Conservation (phyloP, 2,888 invertebrate species). For the Onchidella celtica region DNA sequence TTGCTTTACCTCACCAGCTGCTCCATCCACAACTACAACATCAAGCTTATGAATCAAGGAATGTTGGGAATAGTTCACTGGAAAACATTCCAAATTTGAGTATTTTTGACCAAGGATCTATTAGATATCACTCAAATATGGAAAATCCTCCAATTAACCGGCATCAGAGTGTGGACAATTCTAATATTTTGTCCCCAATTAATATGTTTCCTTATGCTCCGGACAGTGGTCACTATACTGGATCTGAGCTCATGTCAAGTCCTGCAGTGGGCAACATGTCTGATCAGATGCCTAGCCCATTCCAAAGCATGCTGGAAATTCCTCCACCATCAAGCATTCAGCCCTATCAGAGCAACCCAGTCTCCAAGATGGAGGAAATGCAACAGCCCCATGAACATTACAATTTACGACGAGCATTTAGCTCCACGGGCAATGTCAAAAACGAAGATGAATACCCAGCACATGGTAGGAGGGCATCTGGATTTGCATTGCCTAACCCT, state of each 20-base stretch:
- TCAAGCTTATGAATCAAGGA: background rate
- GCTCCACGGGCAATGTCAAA: constrained; percentile 21
- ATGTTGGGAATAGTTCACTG: background rate
- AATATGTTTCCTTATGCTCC: background rate
- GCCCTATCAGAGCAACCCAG: background rate
- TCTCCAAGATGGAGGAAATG: background rate
- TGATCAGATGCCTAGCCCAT: too few relatives aligned
- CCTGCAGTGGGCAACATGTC: too few relatives aligned
- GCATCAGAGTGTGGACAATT: background rate
- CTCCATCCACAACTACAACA: background rate
- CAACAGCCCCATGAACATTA: background rate
- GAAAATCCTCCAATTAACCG: background rate
- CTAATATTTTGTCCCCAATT: background rate
- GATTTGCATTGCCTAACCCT: background rate
- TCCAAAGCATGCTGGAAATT: background rate
- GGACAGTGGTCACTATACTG: constrained; percentile 17
- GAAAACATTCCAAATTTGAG: constrained; percentile 40
- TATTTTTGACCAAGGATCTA: constrained; percentile 28
- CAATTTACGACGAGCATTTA: constrained; percentile 28
- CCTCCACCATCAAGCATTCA: background rate
- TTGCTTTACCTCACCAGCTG: background rate
- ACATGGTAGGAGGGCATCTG: constrained; percentile 13
- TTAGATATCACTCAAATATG: too few relatives aligned
- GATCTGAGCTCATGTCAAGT: background rate
- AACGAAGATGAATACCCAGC: background rate